A percentile compares a stretch with the other conserved stretches of the same genome.
Conservation (phyloP, 2,888 invertebrate species). For the Megalurothrips usitatus region DNA sequence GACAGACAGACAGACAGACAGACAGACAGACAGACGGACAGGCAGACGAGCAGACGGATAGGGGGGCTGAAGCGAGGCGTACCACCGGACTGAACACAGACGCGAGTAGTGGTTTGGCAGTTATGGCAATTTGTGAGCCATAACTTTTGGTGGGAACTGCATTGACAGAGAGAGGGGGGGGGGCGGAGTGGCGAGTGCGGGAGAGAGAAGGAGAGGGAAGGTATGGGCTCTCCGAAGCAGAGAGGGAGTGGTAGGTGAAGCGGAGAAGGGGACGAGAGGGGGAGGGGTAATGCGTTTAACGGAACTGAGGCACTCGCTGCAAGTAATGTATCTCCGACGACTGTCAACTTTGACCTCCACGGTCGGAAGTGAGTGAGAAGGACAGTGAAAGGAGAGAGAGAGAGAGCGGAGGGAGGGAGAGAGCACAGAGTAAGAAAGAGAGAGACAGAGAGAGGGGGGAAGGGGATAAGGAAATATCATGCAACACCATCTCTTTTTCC, state of each 20-base stretch:
- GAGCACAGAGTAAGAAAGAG: background rate
- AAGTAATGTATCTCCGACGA: background rate
- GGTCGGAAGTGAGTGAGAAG: background rate
- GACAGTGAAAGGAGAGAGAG: background rate
- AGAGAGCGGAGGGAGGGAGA: background rate
- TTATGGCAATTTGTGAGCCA: slow-evolving; percentile 15
- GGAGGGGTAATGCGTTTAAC: background rate
- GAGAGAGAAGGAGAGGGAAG: background rate
- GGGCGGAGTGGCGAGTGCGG: background rate
- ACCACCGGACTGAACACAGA: too few relatives aligned
- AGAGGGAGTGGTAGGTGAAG: background rate
- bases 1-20: slow-evolving; percentile 35
- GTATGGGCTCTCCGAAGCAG: background rate
- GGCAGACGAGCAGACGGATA: background rate
- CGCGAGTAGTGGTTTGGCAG: background rate
- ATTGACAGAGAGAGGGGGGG: background rate
- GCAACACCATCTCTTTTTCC: background rate
- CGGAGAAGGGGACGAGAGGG: background rate
- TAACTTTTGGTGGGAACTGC: slow-evolving; percentile 21
- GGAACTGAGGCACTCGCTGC: background rate
- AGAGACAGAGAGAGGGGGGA: background rate
- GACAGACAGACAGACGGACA: background rate
- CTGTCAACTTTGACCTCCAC: background rate
- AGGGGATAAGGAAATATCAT: background rate
- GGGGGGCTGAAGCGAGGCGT: background rate